These are phyloP conservation scores for Ecliptopera silaceata DNA, from an alignment of 2,888 invertebrate species.

Conservation along the genomic window DNA sequence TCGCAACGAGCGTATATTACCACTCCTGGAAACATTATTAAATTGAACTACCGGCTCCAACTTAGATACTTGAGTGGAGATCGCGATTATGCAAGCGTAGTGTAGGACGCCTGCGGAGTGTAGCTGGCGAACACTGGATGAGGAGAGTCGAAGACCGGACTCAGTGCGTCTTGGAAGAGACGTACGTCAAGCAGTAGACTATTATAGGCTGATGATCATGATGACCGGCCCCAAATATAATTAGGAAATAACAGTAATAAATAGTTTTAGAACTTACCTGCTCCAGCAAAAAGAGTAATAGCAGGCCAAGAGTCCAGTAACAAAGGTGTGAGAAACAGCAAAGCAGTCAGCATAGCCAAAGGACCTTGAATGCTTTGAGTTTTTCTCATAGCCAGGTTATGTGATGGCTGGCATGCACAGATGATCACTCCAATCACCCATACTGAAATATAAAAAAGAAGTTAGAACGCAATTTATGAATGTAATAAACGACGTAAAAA, in stretches of 20 bases:
- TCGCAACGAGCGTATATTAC: conserved; percentile 77
- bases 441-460: conserved; percentile 62
- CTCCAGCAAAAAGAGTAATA: conserved; percentile 82
- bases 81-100: too few species aligned
- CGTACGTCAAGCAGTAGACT: too few species aligned
- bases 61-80: too few species aligned
- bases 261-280: conserved; percentile 68
- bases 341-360: conserved; percentile 73
- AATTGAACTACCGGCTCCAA: background rate
- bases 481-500: too few species aligned
- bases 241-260: background rate
- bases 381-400: conserved; percentile 63
- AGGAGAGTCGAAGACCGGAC: too few species aligned
- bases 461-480: too few species aligned
- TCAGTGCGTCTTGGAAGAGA: too few species aligned
- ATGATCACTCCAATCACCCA: conserved; percentile 75
- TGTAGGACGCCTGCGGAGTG: too few species aligned
- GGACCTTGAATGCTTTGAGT: conserved; percentile 64
- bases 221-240: too few species aligned
- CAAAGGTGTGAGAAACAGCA: conserved; percentile 81
- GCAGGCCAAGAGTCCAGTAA: conserved; percentile 85
- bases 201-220: too few species aligned
- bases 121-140: too few species aligned
- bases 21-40: conserved; percentile 54
- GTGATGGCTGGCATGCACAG: conserved; percentile 82